These are phyloP conservation scores for Melanostoma mellinum DNA, from an alignment of 2,888 invertebrate genomes.

Conservation along the genomic window DNA sequence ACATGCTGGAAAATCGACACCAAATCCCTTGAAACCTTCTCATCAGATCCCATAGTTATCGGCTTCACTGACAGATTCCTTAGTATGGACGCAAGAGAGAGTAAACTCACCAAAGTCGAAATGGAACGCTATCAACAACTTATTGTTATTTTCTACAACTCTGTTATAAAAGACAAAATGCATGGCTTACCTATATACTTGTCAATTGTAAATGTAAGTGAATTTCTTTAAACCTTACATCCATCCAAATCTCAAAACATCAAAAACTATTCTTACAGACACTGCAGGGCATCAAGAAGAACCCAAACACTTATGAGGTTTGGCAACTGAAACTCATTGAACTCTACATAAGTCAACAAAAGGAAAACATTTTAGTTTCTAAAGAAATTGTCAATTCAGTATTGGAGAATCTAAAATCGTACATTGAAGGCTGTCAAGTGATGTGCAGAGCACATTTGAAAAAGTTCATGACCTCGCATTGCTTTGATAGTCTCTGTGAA, in stretches of 20 bases:
- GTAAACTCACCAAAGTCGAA: constrained; percentile 82
- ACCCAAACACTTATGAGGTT: constrained; percentile 84
- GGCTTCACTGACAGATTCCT: constrained; percentile 89
- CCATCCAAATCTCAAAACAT: background rate
- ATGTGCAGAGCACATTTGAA: constrained; percentile 76
- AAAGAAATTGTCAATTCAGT: constrained; percentile 80
- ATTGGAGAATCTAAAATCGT: constrained; percentile 77
- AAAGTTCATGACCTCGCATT: constrained; percentile 77
- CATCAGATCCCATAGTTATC: constrained; percentile 87
- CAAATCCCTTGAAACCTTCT: constrained; percentile 88
- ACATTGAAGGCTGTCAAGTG: constrained; percentile 76
- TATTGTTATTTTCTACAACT: constrained; percentile 89
- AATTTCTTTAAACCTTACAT: constrained; percentile 1
- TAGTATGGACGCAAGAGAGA: constrained; percentile 77
- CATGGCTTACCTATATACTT: constrained; percentile 89
- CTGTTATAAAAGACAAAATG: constrained; percentile 90
- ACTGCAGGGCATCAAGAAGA: constrained; percentile 83
- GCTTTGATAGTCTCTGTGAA: constrained; percentile 54
- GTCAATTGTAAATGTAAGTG: constrained; percentile 86
- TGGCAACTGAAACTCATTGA: constrained; percentile 90
- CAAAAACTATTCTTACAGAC: constrained; percentile 80
- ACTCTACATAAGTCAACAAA: constrained; percentile 81
- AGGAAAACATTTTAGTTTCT: constrained; percentile 78
- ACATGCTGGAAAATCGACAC: constrained; percentile 82
- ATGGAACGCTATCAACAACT: constrained; percentile 84